A percentile compares a stretch with the other conserved stretches of the same genome.
Conservation (phyloP, 1,140 invertebrate genomes). For the Mamestra configurata region DNA sequence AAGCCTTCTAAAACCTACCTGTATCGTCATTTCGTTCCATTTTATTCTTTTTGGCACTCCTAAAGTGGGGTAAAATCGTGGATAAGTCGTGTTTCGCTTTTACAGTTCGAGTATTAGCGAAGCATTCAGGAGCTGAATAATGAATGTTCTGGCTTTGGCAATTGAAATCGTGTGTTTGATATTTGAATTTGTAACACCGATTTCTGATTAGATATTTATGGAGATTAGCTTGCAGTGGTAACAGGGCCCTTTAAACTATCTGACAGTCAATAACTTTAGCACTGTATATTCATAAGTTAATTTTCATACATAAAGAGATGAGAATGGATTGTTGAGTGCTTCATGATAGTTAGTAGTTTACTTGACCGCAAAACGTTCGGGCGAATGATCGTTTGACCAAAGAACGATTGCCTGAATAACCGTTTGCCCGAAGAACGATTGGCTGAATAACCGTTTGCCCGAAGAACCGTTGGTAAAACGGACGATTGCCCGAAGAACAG, state of each 20-base stretch:
- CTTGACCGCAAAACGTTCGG: too few relatives aligned
- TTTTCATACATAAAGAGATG: too few relatives aligned
- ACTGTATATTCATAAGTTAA: too few relatives aligned
- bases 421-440: too few relatives aligned
- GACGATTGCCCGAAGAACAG: too few relatives aligned
- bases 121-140: slow-evolving; percentile 23
- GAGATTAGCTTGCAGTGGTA: neutral
- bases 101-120: slow-evolving; percentile 17
- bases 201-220: slow-evolving; percentile 1
- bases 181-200: neutral
- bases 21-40: neutral
- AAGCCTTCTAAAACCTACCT: slow-evolving; percentile 6
- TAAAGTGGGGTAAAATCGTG: slow-evolving; percentile 31
- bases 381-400: too few relatives aligned
- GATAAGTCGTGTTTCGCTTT: slow-evolving; percentile 45
- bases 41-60: slow-evolving; percentile 43
- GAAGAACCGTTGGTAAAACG: too few relatives aligned
- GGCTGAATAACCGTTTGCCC: too few relatives aligned
- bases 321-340: too few relatives aligned
- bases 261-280: too few relatives aligned
- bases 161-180: slow-evolving; percentile 29
- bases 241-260: neutral
- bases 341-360: too few relatives aligned
- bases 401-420: too few relatives aligned
- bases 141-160: slow-evolving; percentile 14